Evolutionary conservation across 2,888 invertebrate species (phyloP).

Genomic region (Drosophila parthenogenetica): DNA sequence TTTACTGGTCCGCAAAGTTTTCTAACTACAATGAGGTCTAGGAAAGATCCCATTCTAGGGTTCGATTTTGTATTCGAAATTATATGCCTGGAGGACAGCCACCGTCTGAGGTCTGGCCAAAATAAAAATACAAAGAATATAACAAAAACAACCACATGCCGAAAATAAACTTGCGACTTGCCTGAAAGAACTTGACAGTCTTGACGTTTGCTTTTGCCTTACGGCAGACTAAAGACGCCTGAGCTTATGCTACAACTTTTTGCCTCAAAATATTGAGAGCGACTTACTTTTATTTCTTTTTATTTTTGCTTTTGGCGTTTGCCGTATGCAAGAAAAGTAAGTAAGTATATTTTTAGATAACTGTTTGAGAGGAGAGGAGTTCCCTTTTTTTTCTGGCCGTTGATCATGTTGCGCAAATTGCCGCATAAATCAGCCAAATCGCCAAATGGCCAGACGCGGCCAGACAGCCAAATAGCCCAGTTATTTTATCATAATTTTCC

Average conservation of each 20-base stretch:
- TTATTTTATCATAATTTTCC: slow-evolving; percentile 53
- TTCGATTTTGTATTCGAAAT: not conserved
- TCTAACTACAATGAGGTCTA: not conserved
- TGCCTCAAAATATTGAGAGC: not conserved
- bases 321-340: slow-evolving; percentile 2
- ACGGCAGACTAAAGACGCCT: slow-evolving; percentile 55
- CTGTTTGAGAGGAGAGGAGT: slow-evolving; percentile 18
- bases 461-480: slow-evolving; percentile 31
- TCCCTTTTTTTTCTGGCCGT: slow-evolving; percentile 20
- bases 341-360: slow-evolving; percentile 34
- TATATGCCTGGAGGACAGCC: slow-evolving; percentile 19
- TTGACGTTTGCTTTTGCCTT: slow-evolving; percentile 30
- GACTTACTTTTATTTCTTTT: not conserved
- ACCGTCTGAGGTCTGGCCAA: slow-evolving; percentile 33
- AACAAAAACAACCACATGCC: slow-evolving; percentile 28
- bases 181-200: slow-evolving; percentile 46
- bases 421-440: slow-evolving; percentile 68
- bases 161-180: slow-evolving; percentile 43
- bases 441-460: slow-evolving; percentile 54
- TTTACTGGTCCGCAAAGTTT: not conserved
- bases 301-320: slow-evolving; percentile 33
- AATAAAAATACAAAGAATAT: slow-evolving; percentile 3
- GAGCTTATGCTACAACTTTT: slow-evolving; percentile 57
- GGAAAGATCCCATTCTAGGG: not conserved
- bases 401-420: slow-evolving; percentile 74